Percentiles rank a stretch among this genome's conserved stretches.
These are phyloP conservation scores for Scaptomyza flava DNA, from an alignment of 2,888 invertebrate species.

Conservation along the genomic window DNA sequence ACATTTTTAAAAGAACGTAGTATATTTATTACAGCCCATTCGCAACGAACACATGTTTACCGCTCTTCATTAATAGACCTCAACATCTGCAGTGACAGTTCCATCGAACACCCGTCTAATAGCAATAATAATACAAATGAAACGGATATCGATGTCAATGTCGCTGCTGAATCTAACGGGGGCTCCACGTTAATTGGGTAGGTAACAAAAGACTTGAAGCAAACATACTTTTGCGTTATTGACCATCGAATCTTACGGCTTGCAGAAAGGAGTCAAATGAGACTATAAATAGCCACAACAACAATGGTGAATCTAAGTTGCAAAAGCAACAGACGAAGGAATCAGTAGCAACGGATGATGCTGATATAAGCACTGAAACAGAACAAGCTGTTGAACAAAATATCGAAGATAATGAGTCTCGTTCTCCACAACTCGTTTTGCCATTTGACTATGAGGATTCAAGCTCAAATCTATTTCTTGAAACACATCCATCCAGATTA, in stretches of 20 bases:
- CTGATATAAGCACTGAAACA: constrained; percentile 1
- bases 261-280: constrained; percentile 31
- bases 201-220: background rate
- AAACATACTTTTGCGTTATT: background rate
- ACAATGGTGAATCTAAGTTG: background rate
- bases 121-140: too few relatives aligned
- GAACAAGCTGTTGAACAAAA: background rate
- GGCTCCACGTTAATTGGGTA: constrained; percentile 17
- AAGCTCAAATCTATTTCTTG: background rate
- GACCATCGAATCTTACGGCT: constrained; percentile 42
- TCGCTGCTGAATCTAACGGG: constrained; percentile 7
- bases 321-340: constrained; percentile 14
- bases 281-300: constrained; percentile 30
- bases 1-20: too few relatives aligned
- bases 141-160: too few relatives aligned
- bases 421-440: background rate
- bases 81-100: too few relatives aligned
- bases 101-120: too few relatives aligned
- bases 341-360: background rate
- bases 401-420: background rate
- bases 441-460: background rate
- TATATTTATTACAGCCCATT: too few relatives aligned
- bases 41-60: too few relatives aligned
- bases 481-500: background rate
- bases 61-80: too few relatives aligned